Percentiles rank a stretch among this genome's conserved stretches.
phyloP scores from a whole-genome alignment of 2,888 invertebrate species.

The Catocala nupta region DNA sequence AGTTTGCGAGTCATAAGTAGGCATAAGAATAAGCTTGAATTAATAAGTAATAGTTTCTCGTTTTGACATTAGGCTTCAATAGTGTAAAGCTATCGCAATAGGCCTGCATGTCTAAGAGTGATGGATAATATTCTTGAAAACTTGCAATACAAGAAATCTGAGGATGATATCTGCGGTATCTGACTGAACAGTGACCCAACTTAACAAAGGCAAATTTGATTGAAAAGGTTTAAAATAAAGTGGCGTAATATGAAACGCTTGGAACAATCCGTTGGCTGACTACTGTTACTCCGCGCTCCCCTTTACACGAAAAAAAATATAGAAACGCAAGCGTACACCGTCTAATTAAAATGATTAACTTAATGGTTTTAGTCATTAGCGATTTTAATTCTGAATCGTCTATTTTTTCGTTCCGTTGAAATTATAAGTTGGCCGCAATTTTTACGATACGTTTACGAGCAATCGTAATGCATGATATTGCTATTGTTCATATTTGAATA shows the following conservation, averaged over 20 bases:
- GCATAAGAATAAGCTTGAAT: too few species aligned
- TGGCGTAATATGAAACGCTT: constrained; percentile 13
- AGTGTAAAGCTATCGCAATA: too few species aligned
- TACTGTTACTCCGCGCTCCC: constrained; percentile 41
- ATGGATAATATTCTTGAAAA: too few species aligned
- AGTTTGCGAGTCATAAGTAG: too few species aligned
- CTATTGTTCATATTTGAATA: constrained; percentile 57
- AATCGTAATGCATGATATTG: constrained; percentile 61
- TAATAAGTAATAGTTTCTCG: too few species aligned
- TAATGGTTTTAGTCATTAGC: constrained; percentile 87
- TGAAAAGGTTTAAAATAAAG: constrained; percentile 18
- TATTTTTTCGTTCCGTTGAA: constrained; percentile 72
- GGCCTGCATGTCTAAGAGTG: too few species aligned
- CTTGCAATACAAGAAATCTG: too few species aligned
- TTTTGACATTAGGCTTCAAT: too few species aligned
- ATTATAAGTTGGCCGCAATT: constrained; percentile 73
- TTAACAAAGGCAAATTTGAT: constrained; percentile 1
- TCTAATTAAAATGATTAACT: constrained; percentile 88
- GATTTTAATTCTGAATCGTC: constrained; percentile 84
- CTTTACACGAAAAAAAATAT: constrained; percentile 59
- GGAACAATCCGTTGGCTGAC: constrained; percentile 18
- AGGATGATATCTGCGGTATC: too few species aligned
- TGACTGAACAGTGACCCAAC: too few species aligned
- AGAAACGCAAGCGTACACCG: constrained; percentile 75
- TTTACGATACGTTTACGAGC: constrained; percentile 74